Conservation (phyloP, 2,888 invertebrate species). For the Monoplex corrugatus region DNA sequence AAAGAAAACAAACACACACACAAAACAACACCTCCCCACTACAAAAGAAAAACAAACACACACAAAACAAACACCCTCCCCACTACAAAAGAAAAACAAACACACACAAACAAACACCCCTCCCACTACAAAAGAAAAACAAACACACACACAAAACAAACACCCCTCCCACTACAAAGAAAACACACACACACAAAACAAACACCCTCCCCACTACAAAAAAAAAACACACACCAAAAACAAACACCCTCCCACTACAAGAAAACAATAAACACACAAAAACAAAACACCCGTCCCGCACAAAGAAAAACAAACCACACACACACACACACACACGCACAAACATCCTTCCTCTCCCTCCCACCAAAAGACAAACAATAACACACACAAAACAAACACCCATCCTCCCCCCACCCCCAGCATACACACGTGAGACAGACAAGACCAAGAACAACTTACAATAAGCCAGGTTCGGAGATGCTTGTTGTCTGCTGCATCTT, state of each 20-base stretch:
- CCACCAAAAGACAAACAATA: not conserved
- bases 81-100: not conserved
- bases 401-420: not conserved
- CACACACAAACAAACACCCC: not conserved
- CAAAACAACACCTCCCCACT: not conserved
- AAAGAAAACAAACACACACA: not conserved
- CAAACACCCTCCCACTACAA: too few species aligned
- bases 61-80: not conserved
- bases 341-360: too few species aligned
- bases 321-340: not conserved
- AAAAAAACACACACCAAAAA: not conserved
- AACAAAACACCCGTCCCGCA: too few species aligned
- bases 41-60: not conserved
- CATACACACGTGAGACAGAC: not conserved
- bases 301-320: too few species aligned
- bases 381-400: not conserved
- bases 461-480: constrained; percentile 84
- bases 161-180: too few species aligned
- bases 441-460: constrained; percentile 80
- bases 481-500: constrained; percentile 84
- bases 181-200: not conserved
- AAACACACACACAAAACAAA: not conserved
- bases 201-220: not conserved
- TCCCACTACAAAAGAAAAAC: not conserved
- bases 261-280: not conserved